Conservation (phyloP, 2,888 invertebrate species). For the Philonicus albiceps region DNA sequence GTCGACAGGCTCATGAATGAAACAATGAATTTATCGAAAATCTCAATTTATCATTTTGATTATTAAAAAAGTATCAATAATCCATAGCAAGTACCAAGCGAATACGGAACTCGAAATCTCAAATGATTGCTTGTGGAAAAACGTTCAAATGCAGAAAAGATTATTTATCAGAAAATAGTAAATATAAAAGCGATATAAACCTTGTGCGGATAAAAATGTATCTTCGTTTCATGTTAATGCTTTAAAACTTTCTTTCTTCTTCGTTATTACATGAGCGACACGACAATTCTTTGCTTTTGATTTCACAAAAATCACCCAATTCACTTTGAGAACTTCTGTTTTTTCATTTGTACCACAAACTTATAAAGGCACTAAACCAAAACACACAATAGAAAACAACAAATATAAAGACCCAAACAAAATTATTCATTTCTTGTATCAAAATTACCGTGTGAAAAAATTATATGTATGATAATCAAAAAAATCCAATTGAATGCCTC, state of each 20-base stretch:
- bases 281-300: background rate
- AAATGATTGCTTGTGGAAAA: slow-evolving; percentile 5
- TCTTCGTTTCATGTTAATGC: background rate
- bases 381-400: background rate
- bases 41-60: background rate
- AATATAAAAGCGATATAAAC: background rate
- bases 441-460: slow-evolving; percentile 29
- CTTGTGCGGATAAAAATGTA: background rate
- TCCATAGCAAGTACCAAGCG: slow-evolving; percentile 13
- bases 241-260: background rate
- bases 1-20: slow-evolving; percentile 40
- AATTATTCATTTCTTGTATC: background rate
- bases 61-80: background rate
- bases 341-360: slow-evolving; percentile 39
- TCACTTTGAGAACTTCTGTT: background rate
- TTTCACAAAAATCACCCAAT: background rate
- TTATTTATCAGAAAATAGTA: background rate
- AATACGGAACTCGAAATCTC: slow-evolving; percentile 2
- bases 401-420: background rate
- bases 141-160: background rate
- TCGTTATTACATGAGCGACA: slow-evolving; percentile 15
- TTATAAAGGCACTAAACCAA: background rate
- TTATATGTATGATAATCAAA: slow-evolving; percentile 23
- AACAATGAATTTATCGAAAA: background rate
- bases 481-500: slow-evolving; percentile 35